phyloP scores from a whole-genome alignment of 2,888 invertebrate species.

The Pollenia labialis region DNA sequence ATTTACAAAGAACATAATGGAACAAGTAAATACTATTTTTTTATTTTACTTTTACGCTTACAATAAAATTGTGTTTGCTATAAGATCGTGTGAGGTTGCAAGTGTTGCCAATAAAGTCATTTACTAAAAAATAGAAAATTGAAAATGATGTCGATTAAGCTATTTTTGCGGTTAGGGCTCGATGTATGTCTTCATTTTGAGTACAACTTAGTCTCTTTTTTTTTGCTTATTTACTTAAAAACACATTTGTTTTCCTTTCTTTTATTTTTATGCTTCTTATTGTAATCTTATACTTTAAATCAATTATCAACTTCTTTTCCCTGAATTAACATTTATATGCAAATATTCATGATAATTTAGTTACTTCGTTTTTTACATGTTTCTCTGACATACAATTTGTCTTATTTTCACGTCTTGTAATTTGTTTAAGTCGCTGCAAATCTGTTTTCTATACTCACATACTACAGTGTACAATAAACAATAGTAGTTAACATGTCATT shows the following conservation, averaged over 20 bases:
- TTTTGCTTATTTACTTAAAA: not conserved
- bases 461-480: not conserved
- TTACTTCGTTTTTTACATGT: constrained; percentile 6
- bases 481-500: constrained; percentile 63
- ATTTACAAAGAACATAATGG: too few relatives aligned
- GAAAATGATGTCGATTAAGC: too few relatives aligned
- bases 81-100: too few relatives aligned
- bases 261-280: not conserved
- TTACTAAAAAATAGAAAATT: too few relatives aligned
- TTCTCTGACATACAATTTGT: constrained; percentile 1
- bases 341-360: constrained; percentile 30
- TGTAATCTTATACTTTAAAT: not conserved
- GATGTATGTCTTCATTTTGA: too few relatives aligned
- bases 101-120: too few relatives aligned
- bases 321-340: constrained; percentile 46
- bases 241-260: too few relatives aligned
- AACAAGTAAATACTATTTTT: too few relatives aligned
- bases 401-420: constrained; percentile 43
- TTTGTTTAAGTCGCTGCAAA: constrained; percentile 17
- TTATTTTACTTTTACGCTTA: too few relatives aligned
- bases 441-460: not conserved
- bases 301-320: constrained; percentile 33
- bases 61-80: too few relatives aligned
- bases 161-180: too few relatives aligned
- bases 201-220: too few relatives aligned